phyloP scores from a whole-genome alignment of 2,113 vertebrate genomes.

The Crypturellus undulatus region DNA sequence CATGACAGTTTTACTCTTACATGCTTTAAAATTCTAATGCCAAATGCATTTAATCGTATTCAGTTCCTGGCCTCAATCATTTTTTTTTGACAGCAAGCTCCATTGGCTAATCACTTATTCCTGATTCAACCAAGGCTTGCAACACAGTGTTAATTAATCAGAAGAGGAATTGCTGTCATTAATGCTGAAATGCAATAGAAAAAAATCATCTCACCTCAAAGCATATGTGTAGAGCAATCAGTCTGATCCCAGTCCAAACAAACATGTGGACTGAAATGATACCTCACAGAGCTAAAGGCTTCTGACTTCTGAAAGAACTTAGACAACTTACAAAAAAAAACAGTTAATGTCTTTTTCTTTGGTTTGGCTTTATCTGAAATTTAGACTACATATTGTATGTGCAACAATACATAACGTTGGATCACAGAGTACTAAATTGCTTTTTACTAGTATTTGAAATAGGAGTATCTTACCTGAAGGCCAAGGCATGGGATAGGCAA shows the following conservation, averaged over 20 bases:
- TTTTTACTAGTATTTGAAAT: background rate
- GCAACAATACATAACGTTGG: background rate
- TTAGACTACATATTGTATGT: background rate
- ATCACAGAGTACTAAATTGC: background rate
- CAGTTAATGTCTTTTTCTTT: background rate
- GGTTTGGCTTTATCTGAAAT: background rate
- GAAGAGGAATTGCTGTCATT: background rate
- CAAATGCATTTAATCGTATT: constrained; percentile 6
- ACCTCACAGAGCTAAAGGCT: background rate
- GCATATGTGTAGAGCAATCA: background rate
- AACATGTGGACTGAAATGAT: background rate
- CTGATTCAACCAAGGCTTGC: background rate
- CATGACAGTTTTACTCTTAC: background rate
- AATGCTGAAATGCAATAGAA: background rate
- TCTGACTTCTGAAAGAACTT: accelerated
- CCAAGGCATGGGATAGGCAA: accelerated
- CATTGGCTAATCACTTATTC: constrained; percentile 43
- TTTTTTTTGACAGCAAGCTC: constrained; percentile 40
- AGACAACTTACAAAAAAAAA: background rate
- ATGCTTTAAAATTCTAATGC: constrained; percentile 20
- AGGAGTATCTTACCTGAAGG: background rate
- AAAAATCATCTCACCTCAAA: background rate
- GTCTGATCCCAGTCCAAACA: background rate
- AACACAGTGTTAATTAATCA: constrained; percentile 41
- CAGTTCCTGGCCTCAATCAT: constrained; percentile 18